Percentiles rank a stretch among this genome's conserved stretches.
Conservation (phyloP, 2,888 invertebrate genomes). For the Sinopyrophorus schimmeli region DNA sequence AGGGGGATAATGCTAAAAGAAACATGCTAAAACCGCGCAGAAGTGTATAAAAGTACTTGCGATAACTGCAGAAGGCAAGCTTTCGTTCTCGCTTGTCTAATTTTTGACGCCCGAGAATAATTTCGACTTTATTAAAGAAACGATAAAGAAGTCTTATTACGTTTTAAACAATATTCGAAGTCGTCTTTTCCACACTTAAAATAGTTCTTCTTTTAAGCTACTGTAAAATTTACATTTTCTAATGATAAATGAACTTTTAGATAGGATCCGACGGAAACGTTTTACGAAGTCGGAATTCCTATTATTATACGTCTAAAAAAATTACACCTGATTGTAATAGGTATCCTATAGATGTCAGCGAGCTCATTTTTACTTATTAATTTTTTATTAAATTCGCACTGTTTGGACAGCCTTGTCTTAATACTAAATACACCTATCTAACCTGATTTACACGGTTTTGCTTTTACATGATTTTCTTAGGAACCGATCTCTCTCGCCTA, state of each 20-base stretch:
- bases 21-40: conserved; percentile 31
- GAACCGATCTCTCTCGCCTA: too few relatives aligned
- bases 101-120: conserved; percentile 17
- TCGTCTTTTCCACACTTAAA: too few relatives aligned
- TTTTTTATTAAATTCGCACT: too few relatives aligned
- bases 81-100: conserved; percentile 7
- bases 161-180: conserved; percentile 10
- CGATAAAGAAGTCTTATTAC: conserved; percentile 13
- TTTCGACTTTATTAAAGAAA: conserved; percentile 23
- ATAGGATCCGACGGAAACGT: conserved; percentile 16
- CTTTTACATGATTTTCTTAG: too few relatives aligned
- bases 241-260: conserved; percentile 24
- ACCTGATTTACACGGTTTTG: too few relatives aligned
- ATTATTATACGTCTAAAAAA: conserved; percentile 22
- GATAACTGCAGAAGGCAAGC: conserved; percentile 19
- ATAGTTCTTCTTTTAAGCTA: too few relatives aligned
- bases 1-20: conserved; percentile 42
- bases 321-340: too few relatives aligned
- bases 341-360: too few relatives aligned
- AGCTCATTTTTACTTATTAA: too few relatives aligned
- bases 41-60: conserved; percentile 35
- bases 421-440: too few relatives aligned
- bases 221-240: conserved; percentile 22
- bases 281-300: conserved; percentile 17
- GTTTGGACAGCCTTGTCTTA: too few relatives aligned